Evolutionary conservation across 92 coral and sea anemone genomes (phyloP), one percentile per base, ranked within the genome.

Genomic region (Zoanthus gigantus): DNA sequence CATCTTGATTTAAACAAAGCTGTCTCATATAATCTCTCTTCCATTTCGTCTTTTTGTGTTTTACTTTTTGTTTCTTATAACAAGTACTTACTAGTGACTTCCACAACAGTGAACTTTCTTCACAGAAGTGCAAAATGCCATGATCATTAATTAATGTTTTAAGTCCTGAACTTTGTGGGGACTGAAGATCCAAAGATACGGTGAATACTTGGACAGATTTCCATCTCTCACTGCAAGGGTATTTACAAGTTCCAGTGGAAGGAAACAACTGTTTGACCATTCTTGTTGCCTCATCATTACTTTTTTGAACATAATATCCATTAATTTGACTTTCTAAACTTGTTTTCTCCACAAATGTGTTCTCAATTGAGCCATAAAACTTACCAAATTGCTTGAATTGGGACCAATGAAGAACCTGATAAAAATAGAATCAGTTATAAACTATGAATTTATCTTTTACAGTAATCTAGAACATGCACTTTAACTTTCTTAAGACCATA

Each of bases 341-440:
- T 57, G 28, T 52, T 69, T 63, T 34, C 67, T 85, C 86, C 79
- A 61, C 74, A 67, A 66, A 66, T 71, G 1, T 13, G 29, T 37
- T 14, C 23, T 50, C 76, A 57, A 10, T 28, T 37, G 75, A 60
- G 47, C 74, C 46, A 7, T 34, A 56, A 72, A 32, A 74, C 10
- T 85, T 88, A 52, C 66, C 13, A 79, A 90, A 94, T 50, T 88
- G 95, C 78, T 90, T 89, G 58, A 94, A 94, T 48, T 95, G 87
- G 32, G 92, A 88, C 98, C 98, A 94, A 17, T 71, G 86, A 48
- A 18, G 23, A 8, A 30, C 74, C 97, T 94, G 79, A 50, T 2
- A 16, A 31, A 31, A 78, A 67, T 8, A 80, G 54, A 4, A 18
- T 5, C 14, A 11, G 42, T 37, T 37, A 37, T 31, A 48, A 3